Conservation (phyloP, 2,888 invertebrate genomes). For the Notodonta dromedarius region DNA sequence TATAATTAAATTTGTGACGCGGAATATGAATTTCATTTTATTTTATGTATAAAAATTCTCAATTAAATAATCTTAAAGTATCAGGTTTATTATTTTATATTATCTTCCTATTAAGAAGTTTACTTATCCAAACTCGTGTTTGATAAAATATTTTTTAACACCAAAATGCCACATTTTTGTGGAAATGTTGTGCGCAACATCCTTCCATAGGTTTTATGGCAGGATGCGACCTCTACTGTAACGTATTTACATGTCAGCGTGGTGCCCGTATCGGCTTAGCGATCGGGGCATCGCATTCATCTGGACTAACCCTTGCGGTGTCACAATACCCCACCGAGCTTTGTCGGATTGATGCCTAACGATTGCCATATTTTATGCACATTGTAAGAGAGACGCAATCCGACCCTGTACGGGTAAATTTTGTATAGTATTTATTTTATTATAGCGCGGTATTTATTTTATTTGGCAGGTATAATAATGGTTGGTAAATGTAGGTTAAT, state of each 20-base stretch:
- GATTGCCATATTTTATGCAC: constrained; percentile 66
- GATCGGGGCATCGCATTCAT: constrained; percentile 67
- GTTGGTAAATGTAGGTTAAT: too few relatives aligned
- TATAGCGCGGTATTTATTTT: constrained; percentile 9
- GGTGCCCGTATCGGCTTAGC: constrained; percentile 57
- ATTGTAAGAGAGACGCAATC: constrained; percentile 36
- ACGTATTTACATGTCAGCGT: constrained; percentile 64
- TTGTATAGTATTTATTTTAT: constrained; percentile 23
- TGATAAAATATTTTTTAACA: neutral
- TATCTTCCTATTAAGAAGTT: too few relatives aligned
- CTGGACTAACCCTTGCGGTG: constrained; percentile 68
- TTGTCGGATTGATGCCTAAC: constrained; percentile 51
- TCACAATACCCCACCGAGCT: constrained; percentile 66
- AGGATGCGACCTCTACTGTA: constrained; percentile 32
- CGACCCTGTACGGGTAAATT: constrained; percentile 18
- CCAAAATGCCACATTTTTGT: neutral
- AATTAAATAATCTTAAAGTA: too few relatives aligned
- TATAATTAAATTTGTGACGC: too few relatives aligned
- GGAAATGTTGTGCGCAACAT: constrained; percentile 12
- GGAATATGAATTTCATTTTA: too few relatives aligned
- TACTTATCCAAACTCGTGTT: too few relatives aligned
- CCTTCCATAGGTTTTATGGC: constrained; percentile 30
- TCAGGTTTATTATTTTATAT: too few relatives aligned
- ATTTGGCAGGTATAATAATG: constrained; percentile 10
- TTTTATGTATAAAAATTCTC: too few relatives aligned